Base-by-base conservation (phyloP, 2,113 vertebrate species). In the Pelecanus crispus region DNA sequence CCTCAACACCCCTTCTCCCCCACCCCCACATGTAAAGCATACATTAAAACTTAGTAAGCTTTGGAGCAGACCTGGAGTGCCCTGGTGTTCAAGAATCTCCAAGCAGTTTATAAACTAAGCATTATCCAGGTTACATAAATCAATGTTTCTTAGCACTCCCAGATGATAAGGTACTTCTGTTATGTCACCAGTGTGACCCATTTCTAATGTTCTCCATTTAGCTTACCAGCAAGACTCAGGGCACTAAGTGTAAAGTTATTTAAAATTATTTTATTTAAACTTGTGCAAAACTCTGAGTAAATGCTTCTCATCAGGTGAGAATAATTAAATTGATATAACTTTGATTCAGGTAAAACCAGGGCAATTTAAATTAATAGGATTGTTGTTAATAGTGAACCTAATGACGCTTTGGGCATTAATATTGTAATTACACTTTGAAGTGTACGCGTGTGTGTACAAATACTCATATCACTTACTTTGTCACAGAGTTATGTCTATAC, bases 1-100 rank as follows among this genome's bases (percentile, higher is more conserved):
- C 21, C 62, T 55, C 15, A 31, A 9, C 31, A 6, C 17, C 16
- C 28, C 25, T 16, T 66, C 13, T 10, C 11, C 1, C 21, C 13
- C 10, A 4, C 34, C 26, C n/a, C 2, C 1, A 66, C 21, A 3
- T 32, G 6, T 8, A 72, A 88, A 92, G 52, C 68, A 10, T 42
- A 6, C 1, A 0, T 12, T 42, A n/a, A n/a, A 78, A 26, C 63
- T n/a, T 5, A 20, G 31, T 11, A 66, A 62, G 82, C 88, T 92
- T 90, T 95, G 94, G 47, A 89, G 88, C 75, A 86, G 90, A 44
- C 75, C 92, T 42, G 82, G 45, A 4, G 20, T 90, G 85, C 87
- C 92, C 90, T 1, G 32, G 49, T 38, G 80, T 42, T 71, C 36
- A 26, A 77, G 90, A 74, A 74, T 94, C 55, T 52, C 47, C 68